Percentiles rank a stretch among this genome's conserved stretches.
Evolutionary conservation across 2,797 vertebrate genomes (phyloP).

Genomic region (Oreochromis mossambicus): DNA sequence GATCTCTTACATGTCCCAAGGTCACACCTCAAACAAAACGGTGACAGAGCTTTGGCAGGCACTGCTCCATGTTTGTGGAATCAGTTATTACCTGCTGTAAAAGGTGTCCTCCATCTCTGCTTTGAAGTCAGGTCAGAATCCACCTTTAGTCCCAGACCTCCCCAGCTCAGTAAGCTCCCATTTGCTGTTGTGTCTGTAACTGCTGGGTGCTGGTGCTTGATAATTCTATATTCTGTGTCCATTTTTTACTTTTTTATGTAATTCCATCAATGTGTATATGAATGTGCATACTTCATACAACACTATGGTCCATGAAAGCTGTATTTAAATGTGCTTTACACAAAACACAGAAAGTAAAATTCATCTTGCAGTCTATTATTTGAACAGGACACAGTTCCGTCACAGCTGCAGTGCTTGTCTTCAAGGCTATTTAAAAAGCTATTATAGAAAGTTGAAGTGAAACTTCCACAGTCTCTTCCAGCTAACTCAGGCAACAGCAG

Average conservation of each 20-base stretch:
- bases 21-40: not conserved
- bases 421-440: not conserved
- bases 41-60: not conserved
- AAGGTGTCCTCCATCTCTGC: not conserved
- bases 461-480: not conserved
- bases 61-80: not conserved
- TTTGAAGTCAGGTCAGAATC: not conserved
- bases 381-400: not conserved
- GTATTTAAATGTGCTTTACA: not conserved
- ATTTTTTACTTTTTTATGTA: not conserved
- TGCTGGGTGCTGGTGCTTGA: not conserved
- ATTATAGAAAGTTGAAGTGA: not conserved
- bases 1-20: not conserved
- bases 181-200: not conserved
- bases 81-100: not conserved
- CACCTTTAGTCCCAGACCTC: not conserved
- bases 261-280: not conserved
- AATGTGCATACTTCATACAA: not conserved
- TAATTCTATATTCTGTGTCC: not conserved
- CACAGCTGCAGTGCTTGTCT: not conserved
- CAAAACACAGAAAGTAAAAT: not conserved
- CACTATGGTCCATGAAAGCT: not conserved
- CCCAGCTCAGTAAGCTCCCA: not conserved
- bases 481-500: not conserved
- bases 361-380: not conserved